phyloP scores from a whole-genome alignment of 2,888 invertebrate species.

The Phoenoteleia sp. region DNA sequence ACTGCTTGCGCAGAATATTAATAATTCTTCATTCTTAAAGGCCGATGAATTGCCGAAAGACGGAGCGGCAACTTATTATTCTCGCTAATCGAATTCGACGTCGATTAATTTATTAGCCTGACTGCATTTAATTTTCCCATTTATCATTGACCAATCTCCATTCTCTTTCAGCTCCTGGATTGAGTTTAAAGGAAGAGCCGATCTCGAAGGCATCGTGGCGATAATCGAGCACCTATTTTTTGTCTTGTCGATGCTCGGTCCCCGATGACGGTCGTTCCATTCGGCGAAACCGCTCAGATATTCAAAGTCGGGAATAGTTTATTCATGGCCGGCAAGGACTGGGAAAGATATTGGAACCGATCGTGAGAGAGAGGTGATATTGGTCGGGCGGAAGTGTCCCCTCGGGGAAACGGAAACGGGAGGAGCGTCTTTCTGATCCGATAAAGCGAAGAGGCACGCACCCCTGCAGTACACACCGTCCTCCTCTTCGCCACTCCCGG shows the following conservation, averaged over 20 bases:
- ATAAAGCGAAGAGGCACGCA: constrained; percentile 84
- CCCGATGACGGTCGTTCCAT: constrained; percentile 81
- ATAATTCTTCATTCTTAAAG: constrained; percentile 81
- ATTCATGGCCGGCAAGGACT: constrained; percentile 86
- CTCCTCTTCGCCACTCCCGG: constrained; percentile 75
- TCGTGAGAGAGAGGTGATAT: constrained; percentile 82
- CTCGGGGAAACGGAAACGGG: constrained; percentile 85
- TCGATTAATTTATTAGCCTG: constrained; percentile 68
- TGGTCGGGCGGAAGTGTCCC: constrained; percentile 86
- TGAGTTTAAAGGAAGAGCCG: not conserved
- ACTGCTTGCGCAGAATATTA: constrained; percentile 84
- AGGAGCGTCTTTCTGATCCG: constrained; percentile 83
- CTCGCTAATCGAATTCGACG: constrained; percentile 82
- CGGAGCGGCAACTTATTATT: constrained; percentile 81
- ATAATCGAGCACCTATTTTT: constrained; percentile 59
- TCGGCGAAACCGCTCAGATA: constrained; percentile 83
- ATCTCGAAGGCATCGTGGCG: not conserved
- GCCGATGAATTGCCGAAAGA: constrained; percentile 83
- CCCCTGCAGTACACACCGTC: constrained; percentile 77
- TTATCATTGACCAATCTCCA: constrained; percentile 36
- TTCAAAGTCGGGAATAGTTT: constrained; percentile 87
- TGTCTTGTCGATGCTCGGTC: constrained; percentile 72
- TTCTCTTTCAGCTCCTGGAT: not conserved
- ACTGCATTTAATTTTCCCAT: not conserved
- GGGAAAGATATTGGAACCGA: constrained; percentile 86